Base-by-base conservation (phyloP, 2,797 vertebrate genomes). In the Rousettus madagascariensis region DNA sequence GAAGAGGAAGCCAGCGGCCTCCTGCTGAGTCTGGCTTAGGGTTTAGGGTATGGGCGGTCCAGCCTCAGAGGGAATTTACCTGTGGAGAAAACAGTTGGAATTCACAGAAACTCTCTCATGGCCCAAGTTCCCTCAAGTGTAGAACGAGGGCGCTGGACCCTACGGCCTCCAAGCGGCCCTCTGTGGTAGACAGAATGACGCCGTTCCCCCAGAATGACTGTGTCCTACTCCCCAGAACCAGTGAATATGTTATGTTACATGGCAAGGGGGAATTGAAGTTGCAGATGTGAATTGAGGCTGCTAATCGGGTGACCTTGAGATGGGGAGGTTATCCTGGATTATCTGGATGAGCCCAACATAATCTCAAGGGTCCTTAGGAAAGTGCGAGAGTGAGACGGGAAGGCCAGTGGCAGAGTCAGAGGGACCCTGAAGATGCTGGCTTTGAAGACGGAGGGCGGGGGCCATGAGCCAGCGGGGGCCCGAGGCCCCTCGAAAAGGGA, bases 81-180 rank as follows among this genome's bases (percentile, higher is more conserved):
- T n/a, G 12, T 8, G 12, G 72, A 57, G 74, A n/a, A 59, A 78
- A 80, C 9, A 78, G 20, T 41, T 51, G 51, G 49, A 96, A 96
- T 85, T 92, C 83, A 55, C 49, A 75, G 57, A 63, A 95, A 83
- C 36, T 71, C 83, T 71, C 83, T 78, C 53, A 30, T 49, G 90
- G n/a, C n/a, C 69, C 12, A 6, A 38, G 41, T 75, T 63, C 91
- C 74, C 53, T 55, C 26, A 24, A 49, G 49, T 36, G 17, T 8
- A 51, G 41, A 77, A n/a, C 2, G 16, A 78, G 53, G 69, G 43
- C 6, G 11, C 16, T 8, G 9, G 49, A 46, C 55, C 59, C 75
- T 38, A 3, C 59, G 19, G 16, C 53, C 36, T 12, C 46, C 51
- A 46, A 33, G 49, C 2, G 17, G 26, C 66, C 43, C 28, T 41